Conservation (phyloP, 2,113 vertebrate species). For the Tonatia bakeri region DNA sequence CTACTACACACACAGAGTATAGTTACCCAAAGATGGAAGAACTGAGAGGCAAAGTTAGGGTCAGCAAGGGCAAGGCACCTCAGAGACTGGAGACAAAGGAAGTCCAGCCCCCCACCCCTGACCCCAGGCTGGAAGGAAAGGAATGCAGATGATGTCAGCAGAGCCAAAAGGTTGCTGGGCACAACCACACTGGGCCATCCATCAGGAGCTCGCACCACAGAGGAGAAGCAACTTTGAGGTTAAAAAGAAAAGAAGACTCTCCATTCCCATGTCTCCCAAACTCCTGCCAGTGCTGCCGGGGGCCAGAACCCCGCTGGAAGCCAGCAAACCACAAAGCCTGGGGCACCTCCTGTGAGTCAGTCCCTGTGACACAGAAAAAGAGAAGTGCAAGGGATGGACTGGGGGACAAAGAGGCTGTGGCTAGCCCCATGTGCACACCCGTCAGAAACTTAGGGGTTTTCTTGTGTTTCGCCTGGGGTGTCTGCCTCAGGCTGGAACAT, state of each 20-base stretch:
- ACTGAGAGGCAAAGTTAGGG: not conserved
- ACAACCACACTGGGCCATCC: too few relatives aligned
- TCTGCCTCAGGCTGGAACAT: not conserved
- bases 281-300: not conserved
- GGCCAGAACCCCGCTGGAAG: not conserved
- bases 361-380: not conserved
- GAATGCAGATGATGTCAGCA: too few relatives aligned
- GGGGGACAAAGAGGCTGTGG: rapidly evolving
- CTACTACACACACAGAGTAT: not conserved
- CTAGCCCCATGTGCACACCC: rapidly evolving
- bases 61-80: not conserved
- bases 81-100: not conserved
- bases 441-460: rapidly evolving
- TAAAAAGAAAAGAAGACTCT: not conserved
- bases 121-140: not conserved
- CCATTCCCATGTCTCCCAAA: not conserved
- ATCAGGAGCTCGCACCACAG: too few relatives aligned
- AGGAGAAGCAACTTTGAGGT: not conserved
- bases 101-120: rapidly evolving
- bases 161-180: not conserved
- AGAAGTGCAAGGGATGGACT: too few relatives aligned
- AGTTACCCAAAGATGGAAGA: not conserved
- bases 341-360: not conserved
- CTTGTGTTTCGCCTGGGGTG: rapidly evolving
- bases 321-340: not conserved